Evolutionary conservation across 1,140 invertebrate genomes (phyloP), one percentile per base, ranked within the genome.

Genomic region (Limonius californicus): DNA sequence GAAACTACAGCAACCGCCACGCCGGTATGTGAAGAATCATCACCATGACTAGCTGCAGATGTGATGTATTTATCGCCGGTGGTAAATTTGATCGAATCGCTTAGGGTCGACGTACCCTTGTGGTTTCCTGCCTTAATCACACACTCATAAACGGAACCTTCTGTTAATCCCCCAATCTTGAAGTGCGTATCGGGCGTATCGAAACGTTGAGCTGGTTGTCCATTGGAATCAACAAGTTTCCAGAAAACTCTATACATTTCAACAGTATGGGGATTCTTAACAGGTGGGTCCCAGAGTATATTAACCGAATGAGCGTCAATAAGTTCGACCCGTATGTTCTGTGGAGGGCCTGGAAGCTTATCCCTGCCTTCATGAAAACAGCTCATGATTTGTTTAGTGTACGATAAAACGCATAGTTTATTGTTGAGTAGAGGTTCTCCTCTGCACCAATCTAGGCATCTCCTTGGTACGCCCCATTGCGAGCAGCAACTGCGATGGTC

Each of bases 41-140:
- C 79, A 78, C 74, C 78, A 68, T 78, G 74, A 55, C 78, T 87
- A 2, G 84, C 80, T 0, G 82, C 80, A 0, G 84, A 82, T 0
- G 81, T 84, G 12, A 87, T 82, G 76, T 87, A 86, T 64, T 88
- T 85, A 39, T 89, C 86, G 11, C 83, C 84, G 21, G 88, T 85
- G 23, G 83, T 87, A 73, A 92, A 91, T 72, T 82, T 81, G 61
- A 91, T 79, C 9, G 89, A 85, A 56, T 85, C 82, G 21, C 88
- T 88, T 19, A 90, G 80, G 14, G 85, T 83, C 57, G 88, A 90
- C 18, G 88, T 89, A 35, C 90, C 90, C 80, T 84, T 83, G 66
- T 85, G 83, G 77, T 92, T 93, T 45, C 88, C 89, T 20, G 90
- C 88, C 74, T 92, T 93, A 0, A 92, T 83, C 7, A 90, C 87